These are phyloP conservation scores for Hymenochirus boettgeri DNA, from an alignment of 2,113 vertebrate genomes.

Conservation along the genomic window DNA sequence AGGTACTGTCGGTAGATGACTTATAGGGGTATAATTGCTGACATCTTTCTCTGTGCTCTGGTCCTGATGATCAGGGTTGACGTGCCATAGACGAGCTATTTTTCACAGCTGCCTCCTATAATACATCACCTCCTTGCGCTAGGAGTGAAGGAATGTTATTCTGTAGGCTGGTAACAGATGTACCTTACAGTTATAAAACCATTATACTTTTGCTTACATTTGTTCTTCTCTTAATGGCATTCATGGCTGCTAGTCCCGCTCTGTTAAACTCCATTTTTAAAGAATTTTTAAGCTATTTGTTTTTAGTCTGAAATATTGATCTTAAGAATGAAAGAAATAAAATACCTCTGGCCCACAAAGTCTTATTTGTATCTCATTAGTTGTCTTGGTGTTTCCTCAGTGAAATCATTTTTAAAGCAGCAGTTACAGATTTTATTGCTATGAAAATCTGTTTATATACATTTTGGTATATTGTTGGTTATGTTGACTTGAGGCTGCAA, in stretches of 20 bases:
- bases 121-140: conserved; percentile 5
- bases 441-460: too few species aligned
- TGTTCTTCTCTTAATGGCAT: conserved; percentile 10
- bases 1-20: background rate
- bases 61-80: conserved; percentile 7
- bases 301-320: background rate
- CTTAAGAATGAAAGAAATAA: background rate
- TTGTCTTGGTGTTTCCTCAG: too few species aligned
- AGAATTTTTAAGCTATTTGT: background rate
- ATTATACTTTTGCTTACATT: conserved; percentile 19
- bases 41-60: conserved; percentile 6
- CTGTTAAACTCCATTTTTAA: background rate
- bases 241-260: background rate
- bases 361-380: too few species aligned
- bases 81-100: background rate
- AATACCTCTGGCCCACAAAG: background rate
- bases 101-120: conserved; percentile 10
- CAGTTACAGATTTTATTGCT: too few species aligned
- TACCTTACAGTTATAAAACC: conserved; percentile 23
- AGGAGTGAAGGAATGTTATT: conserved; percentile 21
- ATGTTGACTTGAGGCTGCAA: too few species aligned
- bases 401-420: too few species aligned
- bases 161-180: conserved; percentile 15
- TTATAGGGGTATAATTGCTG: conserved; percentile 15
- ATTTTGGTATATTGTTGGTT: too few species aligned